Percentiles rank a stretch among this genome's conserved stretches.
phyloP scores from a whole-genome alignment of 2,113 vertebrate genomes.

The Spilogale gracilis region DNA sequence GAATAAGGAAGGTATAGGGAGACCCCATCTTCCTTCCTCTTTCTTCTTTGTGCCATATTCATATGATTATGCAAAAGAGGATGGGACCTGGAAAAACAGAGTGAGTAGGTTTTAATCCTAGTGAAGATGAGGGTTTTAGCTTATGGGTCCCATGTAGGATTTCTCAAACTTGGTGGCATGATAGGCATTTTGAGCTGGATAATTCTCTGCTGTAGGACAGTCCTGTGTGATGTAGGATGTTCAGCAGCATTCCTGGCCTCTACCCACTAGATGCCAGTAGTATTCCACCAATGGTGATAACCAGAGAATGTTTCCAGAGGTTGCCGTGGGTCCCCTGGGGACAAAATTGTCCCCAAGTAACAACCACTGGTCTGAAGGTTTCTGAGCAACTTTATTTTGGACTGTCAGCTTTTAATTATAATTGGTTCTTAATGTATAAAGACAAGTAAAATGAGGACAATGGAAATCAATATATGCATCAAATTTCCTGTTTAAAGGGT shows the following conservation, averaged over 20 bases:
- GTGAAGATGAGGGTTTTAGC: not conserved
- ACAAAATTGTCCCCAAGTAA: not conserved
- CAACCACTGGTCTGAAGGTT: not conserved
- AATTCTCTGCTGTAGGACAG: not conserved
- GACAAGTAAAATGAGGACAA: not conserved
- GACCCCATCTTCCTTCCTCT: not conserved
- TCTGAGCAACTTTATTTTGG: not conserved
- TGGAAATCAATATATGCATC: not conserved
- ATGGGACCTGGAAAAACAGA: not conserved
- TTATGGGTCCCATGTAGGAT: not conserved
- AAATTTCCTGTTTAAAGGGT: not conserved
- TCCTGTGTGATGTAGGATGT: not conserved
- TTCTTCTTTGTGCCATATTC: not conserved
- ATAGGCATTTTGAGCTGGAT: not conserved
- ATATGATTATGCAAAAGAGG: not conserved
- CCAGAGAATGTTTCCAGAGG: not conserved
- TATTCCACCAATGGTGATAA: not conserved
- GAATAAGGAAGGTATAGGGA: not conserved
- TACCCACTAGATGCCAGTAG: constrained; percentile 42
- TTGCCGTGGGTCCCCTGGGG: not conserved
- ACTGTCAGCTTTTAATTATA: not conserved
- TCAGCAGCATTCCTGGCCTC: not conserved
- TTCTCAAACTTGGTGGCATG: not conserved
- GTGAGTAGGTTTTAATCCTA: not conserved
- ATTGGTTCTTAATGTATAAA: not conserved